Evolutionary conservation across 1,140 invertebrate species (phyloP), one percentile per base, ranked within the genome.

Genomic region (Wiebesia pumilae): DNA sequence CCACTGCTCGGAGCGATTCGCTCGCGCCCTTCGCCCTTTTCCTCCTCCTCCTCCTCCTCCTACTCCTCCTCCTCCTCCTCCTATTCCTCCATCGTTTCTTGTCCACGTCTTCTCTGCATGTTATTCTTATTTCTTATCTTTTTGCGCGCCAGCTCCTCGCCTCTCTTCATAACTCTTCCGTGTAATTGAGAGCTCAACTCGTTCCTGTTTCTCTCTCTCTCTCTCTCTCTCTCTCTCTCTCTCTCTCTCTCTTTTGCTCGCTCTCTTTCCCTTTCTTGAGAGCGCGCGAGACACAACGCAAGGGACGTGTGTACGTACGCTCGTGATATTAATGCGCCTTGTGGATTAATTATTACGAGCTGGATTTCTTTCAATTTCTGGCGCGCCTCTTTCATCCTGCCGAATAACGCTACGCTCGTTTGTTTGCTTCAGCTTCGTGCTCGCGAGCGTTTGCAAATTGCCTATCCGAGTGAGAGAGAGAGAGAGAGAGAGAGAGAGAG

Each of bases 121-220:
- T 54, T 27, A 9, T 58, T 71, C 47, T 80, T 69, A 71, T 80
- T 58, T 71, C 47, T 80, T 69, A 71, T 80, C 81, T 75, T 83
- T 71, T 38, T 51, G 21, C 33, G 30, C 38, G 35, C 40, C 65
- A 19, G 69, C 51, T 78, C 71, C 69, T 81, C 54, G 81, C 79
- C 81, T 87, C 89, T 89, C 90, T 67, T 87, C 90, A 91, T 93
- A 93, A 93, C 88, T 94, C 92, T 93, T 90, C 73, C 82, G 40
- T 82, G 89, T 93, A 94, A 94, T 94, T 94, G 92, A 94, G 93
- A 93, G 92, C 93, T 94, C 92, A 93, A 91, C 87, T 88, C 88
- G 89, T 88, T 86, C 82, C 51, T 33, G 51, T 78, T 83, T 19
- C 78, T 89, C 86, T 85, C 86, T 73, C 69, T 38, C 78, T 43